Evolutionary conservation across 2,113 vertebrate genomes (phyloP).

Genomic region (Formicarius rufipectus): DNA sequence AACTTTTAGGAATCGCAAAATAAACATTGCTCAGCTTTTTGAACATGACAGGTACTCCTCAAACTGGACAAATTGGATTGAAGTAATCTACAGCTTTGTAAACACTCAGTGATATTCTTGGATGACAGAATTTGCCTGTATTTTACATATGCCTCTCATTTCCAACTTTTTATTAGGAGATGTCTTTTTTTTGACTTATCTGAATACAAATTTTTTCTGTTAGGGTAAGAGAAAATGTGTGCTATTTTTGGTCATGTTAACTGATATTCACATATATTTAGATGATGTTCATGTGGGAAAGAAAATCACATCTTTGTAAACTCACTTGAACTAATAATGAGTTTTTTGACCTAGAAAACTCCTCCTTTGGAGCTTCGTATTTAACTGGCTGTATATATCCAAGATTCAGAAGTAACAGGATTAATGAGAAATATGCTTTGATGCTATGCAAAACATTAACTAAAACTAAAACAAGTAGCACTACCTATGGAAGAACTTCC

Average conservation of each 20-base stretch:
- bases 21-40: neutral
- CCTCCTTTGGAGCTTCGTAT: neutral
- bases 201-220: neutral
- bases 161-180: neutral
- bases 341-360: neutral
- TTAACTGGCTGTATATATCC: neutral
- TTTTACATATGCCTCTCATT: fast-evolving
- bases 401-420: neutral
- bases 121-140: neutral
- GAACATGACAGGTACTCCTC: neutral
- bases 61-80: neutral
- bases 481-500: neutral
- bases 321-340: neutral
- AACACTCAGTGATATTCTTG: neutral
- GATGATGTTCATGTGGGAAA: neutral
- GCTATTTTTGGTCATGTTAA: neutral
- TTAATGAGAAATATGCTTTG: neutral
- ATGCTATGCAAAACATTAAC: neutral
- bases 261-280: neutral
- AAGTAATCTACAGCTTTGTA: neutral
- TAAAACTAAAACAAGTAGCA: neutral
- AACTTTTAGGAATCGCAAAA: neutral
- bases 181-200: neutral
- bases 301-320: neutral
- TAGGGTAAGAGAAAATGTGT: neutral